Evolutionary conservation across 2,888 invertebrate genomes (phyloP), one percentile per base, ranked within the genome.

Genomic region (Pterostichus madidus): DNA sequence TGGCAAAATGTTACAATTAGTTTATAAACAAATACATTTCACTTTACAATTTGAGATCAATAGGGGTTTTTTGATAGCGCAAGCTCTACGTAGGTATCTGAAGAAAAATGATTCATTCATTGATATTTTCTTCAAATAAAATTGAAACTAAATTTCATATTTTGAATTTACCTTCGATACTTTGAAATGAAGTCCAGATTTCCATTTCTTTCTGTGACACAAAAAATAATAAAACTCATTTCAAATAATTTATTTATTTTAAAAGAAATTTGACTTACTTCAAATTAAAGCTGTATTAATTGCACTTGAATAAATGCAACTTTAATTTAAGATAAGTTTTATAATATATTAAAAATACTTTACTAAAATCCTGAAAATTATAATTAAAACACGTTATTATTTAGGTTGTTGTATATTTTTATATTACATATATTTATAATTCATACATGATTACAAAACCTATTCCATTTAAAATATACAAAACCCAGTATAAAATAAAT

Each of bases 401-500:
- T 15, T 75, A 81, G 73, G 81, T 81, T 68, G 39, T 81, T 75
- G 73, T 81, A 81, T 79, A 79, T 64, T 79, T 79, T 64, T 79
- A 79, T 81, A 75, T 75, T 81, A 81, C 75, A 73, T 81, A 81
- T 81, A 75, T 81, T 81, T 39, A 81, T 81, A 81, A 59, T 75
- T 71, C 73, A 81, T 81, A 81, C 75, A 81, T 81, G 59, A 81
- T 73, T 81, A 81, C 59, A 81, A 81, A 81, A 81, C 75, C 71
- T 56, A 73, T 73, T 71, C 75, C 81, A 75, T 75, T 53, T 81
- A 56, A 81, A 81, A 81, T 81, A 81, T 81, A 81, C 81, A 81
- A 81, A 81, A 73, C 81, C 81, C 81, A 75, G 75, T 81, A 81
- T 59, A 75, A 80, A 81, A 75, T 71, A 80, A 80, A 71, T 75